Percentiles rank a stretch among this genome's conserved stretches.
Evolutionary conservation across 2,113 vertebrate species (phyloP).

Genomic region (Mixornis gularis): DNA sequence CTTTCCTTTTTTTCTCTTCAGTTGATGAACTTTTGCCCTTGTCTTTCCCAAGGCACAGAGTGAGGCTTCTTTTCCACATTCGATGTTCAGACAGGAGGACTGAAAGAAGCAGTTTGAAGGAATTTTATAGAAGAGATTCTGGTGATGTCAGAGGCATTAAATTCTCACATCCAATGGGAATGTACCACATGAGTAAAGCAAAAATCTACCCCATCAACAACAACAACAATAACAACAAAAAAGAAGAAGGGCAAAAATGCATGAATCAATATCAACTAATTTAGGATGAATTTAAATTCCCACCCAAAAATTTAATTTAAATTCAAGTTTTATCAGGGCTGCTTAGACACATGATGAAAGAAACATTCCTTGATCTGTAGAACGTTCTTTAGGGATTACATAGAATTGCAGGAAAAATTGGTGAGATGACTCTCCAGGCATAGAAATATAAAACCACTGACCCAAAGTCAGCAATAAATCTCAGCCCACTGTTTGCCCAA

Average conservation of each 20-base stretch:
- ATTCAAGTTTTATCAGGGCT: neutral
- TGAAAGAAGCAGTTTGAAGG: neutral
- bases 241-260: fast-evolving
- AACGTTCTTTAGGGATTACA: neutral
- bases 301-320: neutral
- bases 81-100: neutral
- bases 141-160: neutral
- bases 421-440: neutral
- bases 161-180: neutral
- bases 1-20: neutral
- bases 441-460: neutral
- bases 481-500: neutral
- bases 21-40: neutral
- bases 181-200: neutral
- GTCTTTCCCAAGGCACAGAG: neutral
- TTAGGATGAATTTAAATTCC: neutral
- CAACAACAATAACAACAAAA: neutral
- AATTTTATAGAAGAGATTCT: neutral
- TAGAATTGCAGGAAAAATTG: neutral
- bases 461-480: neutral
- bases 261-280: neutral
- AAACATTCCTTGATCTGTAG: neutral
- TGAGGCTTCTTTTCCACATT: neutral
- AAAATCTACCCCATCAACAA: neutral
- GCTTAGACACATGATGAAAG: neutral